Base-by-base conservation (phyloP, 2,113 vertebrate species). In the Charina bottae region DNA sequence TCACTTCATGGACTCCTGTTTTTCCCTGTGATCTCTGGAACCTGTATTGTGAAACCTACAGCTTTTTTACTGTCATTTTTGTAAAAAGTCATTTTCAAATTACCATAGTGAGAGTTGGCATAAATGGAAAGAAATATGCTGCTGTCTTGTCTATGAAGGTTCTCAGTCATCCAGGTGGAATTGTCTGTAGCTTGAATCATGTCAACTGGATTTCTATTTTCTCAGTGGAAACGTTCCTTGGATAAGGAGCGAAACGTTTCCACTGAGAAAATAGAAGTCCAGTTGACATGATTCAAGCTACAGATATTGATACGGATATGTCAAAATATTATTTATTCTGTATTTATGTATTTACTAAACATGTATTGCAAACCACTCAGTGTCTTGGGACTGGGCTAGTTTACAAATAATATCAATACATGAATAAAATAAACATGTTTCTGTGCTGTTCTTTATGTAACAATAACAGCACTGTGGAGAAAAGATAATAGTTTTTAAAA, bases 1-100 rank as follows among this genome's bases (percentile, higher is more conserved):
- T 2, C 72, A 49, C 58, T 58, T 88, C 23, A 62, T 46, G 26
- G 56, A 13, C 87, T 0, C 0, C 9, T 0, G 46, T 13, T 0
- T 15, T 87, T 90, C 62, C 55, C 42, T 93, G 8, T 2, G 85
- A 78, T 83, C 90, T 87, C 89, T 53, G 42, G 59, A 89, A 49
- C 28, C 9, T 62, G 49, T 60, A 17, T 60, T 85, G 4, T 46
- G 1, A 90, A 90, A 23, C 15, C 37, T 19, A 85, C 55, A 23
- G 17, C 13, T 83, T 68, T 54, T 17, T 6, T 21, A 53, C 12
- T 68, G 17, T 23, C 60, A 1, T n/a, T 90, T 46, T 58, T 26
- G 55, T 58, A 59, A 42, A 42, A 37, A 13, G 4, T 24, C 19
- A 56, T 49, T 46, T 83, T 37, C 78, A 56, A 59, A 59, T 54